A percentile compares a stretch with the other conserved stretches of the same genome.
Evolutionary conservation across 2,797 vertebrate genomes (phyloP).

Genomic region (Linurgus olivaceus): DNA sequence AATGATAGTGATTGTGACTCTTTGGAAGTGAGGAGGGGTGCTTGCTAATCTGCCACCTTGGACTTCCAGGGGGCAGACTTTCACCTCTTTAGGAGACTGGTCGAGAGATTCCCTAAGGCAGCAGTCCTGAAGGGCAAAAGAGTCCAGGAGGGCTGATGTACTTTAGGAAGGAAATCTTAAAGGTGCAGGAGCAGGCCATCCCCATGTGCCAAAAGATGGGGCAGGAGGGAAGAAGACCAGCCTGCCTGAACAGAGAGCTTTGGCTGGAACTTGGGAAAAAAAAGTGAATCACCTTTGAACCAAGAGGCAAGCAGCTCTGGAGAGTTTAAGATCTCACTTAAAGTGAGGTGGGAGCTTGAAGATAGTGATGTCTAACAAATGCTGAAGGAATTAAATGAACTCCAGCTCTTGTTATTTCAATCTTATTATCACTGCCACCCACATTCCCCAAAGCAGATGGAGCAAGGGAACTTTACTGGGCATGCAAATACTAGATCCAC

Average conservation of each 20-base stretch:
- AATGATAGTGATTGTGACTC: not conserved
- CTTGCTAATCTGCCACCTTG: not conserved
- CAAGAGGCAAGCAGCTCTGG: not conserved
- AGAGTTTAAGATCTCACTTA: not conserved
- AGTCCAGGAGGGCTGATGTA: not conserved
- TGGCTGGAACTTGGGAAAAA: not conserved
- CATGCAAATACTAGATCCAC: not conserved
- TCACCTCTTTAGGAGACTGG: not conserved
- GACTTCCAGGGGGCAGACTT: not conserved
- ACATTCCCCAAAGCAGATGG: not conserved
- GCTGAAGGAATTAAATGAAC: not conserved
- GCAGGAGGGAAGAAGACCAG: not conserved
- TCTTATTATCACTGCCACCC: not conserved
- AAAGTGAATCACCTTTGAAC: not conserved
- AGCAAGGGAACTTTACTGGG: not conserved
- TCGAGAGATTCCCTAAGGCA: not conserved
- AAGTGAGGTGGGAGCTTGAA: not conserved
- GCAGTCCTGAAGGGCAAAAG: not conserved
- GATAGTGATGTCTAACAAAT: not conserved
- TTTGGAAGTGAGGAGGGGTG: not conserved
- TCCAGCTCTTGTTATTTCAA: not conserved
- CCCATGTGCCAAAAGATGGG: not conserved
- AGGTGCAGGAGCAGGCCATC: not conserved
- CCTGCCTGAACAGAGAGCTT: not conserved
- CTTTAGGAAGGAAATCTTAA: not conserved